Percentiles rank a stretch among this genome's conserved stretches.
Conservation (phyloP, 1,140 invertebrate species). For the Neoseiulus cucumeris region DNA sequence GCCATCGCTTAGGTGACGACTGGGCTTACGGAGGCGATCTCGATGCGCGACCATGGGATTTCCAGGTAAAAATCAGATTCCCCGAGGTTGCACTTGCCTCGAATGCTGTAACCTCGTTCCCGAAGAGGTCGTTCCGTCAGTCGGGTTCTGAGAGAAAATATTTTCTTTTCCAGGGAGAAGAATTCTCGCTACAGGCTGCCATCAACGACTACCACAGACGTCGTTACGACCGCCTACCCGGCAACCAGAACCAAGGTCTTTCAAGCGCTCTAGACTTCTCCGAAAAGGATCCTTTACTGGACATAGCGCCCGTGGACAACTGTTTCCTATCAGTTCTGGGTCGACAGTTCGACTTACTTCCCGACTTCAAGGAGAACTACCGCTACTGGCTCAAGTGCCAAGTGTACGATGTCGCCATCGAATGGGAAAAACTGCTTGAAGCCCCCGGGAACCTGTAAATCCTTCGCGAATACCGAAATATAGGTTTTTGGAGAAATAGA, state of each 20-base stretch:
- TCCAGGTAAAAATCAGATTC: conserved; percentile 37
- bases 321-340: conserved; percentile 63
- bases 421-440: conserved; percentile 38
- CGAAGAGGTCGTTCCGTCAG: no score
- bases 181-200: conserved; percentile 72
- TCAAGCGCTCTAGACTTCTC: conserved; percentile 12
- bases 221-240: conserved; percentile 41
- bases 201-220: conserved; percentile 90
- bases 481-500: no score
- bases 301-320: conserved; percentile 65
- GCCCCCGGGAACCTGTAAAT: conserved; percentile 8
- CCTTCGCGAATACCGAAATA: no score
- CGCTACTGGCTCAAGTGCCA: conserved; percentile 88
- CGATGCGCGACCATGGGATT: conserved; percentile 93
- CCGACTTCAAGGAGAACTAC: conserved; percentile 91
- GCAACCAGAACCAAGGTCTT: neutral
- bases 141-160: no score
- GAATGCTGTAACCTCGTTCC: no score
- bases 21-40: conserved; percentile 99
- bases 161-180: conserved; percentile 44
- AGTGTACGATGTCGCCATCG: conserved; percentile 58
- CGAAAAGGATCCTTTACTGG: conserved; percentile 30
- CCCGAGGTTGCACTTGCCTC: no score
- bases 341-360: conserved; percentile 47
- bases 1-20: conserved; percentile 77